These are phyloP conservation scores for Brachionus asplanchnoidis DNA, from an alignment of 1,140 invertebrate genomes.

Conservation along the genomic window DNA sequence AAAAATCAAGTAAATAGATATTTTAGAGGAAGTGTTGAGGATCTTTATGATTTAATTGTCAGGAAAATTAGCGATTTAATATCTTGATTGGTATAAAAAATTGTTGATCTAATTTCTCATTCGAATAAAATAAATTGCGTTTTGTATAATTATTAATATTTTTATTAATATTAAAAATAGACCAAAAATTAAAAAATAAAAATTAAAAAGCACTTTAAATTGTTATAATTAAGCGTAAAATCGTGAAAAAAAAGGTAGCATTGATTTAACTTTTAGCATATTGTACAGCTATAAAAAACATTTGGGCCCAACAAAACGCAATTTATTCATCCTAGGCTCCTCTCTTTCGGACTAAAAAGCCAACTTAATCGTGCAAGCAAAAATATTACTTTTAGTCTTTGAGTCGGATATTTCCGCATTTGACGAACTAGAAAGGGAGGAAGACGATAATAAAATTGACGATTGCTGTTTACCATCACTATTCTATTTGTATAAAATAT, in stretches of 20 bases:
- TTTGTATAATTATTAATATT: neutral
- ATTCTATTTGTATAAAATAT: constrained; percentile 2
- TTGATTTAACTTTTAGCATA: neutral
- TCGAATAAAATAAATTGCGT: constrained; percentile 1
- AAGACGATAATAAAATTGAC: constrained; percentile 26
- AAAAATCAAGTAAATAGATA: too few relatives aligned
- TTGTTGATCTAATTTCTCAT: neutral
- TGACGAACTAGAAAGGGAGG: constrained; percentile 11
- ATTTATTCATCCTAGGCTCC: neutral
- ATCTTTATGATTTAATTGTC: too few relatives aligned
- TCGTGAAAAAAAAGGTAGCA: neutral
- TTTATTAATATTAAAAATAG: neutral
- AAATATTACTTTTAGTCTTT: constrained; percentile 10
- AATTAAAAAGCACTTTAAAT: constrained; percentile 21
- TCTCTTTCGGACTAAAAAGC: neutral
- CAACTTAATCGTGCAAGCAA: neutral
- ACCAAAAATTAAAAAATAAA: neutral
- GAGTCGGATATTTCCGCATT: neutral
- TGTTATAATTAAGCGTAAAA: neutral
- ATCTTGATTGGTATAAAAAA: too few relatives aligned
- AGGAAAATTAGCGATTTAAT: too few relatives aligned
- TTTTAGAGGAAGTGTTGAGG: too few relatives aligned
- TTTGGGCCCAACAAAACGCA: neutral
- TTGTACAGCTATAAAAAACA: neutral
- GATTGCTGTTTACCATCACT: constrained; percentile 11